Evolutionary conservation across 2,888 invertebrate genomes (phyloP).

Genomic region (Steromphala cineraria): DNA sequence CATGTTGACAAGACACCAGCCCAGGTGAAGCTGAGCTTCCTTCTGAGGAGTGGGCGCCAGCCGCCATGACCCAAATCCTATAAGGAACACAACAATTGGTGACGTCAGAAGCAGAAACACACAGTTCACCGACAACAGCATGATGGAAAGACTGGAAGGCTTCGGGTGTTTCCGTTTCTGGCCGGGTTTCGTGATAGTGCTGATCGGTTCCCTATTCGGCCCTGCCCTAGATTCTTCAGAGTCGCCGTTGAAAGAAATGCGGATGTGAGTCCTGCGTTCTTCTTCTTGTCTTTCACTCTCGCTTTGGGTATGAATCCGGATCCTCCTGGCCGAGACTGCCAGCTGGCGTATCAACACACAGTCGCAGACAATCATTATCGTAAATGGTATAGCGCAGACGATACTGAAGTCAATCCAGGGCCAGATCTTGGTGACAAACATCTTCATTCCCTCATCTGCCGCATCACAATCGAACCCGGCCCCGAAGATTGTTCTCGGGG

Average conservation of each 20-base stretch:
- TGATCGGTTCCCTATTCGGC: neutral
- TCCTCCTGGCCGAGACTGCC: neutral
- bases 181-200: neutral
- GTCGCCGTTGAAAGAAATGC: neutral
- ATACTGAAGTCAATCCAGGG: constrained; percentile 64
- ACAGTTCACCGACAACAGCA: constrained; percentile 56
- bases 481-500: neutral
- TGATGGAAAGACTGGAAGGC: constrained; percentile 51
- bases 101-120: constrained; percentile 57
- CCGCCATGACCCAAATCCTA: constrained; percentile 53
- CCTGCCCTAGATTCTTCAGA: neutral
- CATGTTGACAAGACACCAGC: constrained; percentile 61
- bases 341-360: constrained; percentile 56
- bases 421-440: constrained; percentile 41
- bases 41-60: constrained; percentile 29
- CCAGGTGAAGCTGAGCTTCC: constrained; percentile 47
- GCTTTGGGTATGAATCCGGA: neutral
- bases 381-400: constrained; percentile 56
- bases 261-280: neutral
- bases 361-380: constrained; percentile 58
- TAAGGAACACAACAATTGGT: constrained; percentile 60
- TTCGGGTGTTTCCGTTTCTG: neutral
- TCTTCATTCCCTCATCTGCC: neutral
- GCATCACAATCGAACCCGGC: constrained; percentile 7
- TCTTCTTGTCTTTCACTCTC: neutral